A percentile compares a stretch with the other conserved stretches of the same genome.
Evolutionary conservation across 2,888 invertebrate species (phyloP).

Genomic region (Aleiodes testaceus): DNA sequence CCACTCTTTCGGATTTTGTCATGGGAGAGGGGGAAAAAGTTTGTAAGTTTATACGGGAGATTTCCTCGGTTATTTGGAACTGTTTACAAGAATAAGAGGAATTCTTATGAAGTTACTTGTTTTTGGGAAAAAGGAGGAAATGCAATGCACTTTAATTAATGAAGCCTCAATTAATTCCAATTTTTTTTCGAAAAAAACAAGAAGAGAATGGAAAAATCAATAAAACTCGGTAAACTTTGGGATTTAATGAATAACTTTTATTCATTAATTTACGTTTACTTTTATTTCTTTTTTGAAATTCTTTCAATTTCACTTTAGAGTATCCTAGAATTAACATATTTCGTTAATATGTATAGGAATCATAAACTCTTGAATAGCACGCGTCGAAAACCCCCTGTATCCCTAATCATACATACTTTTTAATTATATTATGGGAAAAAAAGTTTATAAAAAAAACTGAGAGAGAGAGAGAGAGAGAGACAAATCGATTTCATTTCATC

Average conservation of each 20-base stretch:
- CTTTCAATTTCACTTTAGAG: conserved; percentile 59
- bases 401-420: neutral
- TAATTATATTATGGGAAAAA: neutral
- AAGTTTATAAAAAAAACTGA: conserved; percentile 20
- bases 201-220: neutral
- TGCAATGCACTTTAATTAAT: neutral
- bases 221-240: neutral
- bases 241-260: conserved; percentile 39
- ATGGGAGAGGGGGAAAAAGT: neutral
- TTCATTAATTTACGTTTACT: conserved; percentile 57
- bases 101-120: neutral
- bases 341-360: conserved; percentile 64
- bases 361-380: conserved; percentile 27
- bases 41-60: conserved; percentile 43
- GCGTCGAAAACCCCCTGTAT: neutral
- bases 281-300: conserved; percentile 53
- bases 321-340: conserved; percentile 68
- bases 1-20: conserved; percentile 23
- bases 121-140: neutral
- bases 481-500: too few relatives aligned
- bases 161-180: too few relatives aligned
- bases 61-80: neutral
- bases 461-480: neutral
- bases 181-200: too few relatives aligned
- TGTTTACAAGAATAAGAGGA: neutral